phyloP scores from a whole-genome alignment of 2,888 invertebrate species.

The Coecobrya sp. region DNA sequence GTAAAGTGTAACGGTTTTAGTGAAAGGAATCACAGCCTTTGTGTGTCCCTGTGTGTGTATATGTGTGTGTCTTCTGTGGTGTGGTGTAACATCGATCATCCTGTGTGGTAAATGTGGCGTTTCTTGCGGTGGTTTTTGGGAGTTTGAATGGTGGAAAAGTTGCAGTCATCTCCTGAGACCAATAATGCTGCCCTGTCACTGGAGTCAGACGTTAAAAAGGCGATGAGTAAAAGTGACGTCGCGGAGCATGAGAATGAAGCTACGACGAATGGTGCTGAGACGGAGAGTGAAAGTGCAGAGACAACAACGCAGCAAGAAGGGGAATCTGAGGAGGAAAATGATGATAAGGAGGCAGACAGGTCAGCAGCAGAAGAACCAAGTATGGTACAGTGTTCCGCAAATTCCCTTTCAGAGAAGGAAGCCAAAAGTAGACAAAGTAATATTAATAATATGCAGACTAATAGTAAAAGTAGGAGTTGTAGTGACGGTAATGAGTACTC shows the following conservation, averaged over 20 bases:
- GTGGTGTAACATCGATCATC: not conserved
- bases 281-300: constrained; percentile 73
- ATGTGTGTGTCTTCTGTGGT: not conserved
- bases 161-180: constrained; percentile 63
- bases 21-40: not conserved
- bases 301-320: constrained; percentile 53
- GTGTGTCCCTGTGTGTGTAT: too few species aligned
- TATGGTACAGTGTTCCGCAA: constrained; percentile 41
- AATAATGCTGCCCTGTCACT: constrained; percentile 73
- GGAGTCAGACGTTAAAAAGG: constrained; percentile 69
- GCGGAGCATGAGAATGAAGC: constrained; percentile 64
- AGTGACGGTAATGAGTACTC: constrained; percentile 5
- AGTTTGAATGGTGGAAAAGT: constrained; percentile 78
- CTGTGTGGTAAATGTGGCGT: not conserved
- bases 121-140: not conserved
- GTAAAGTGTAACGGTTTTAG: constrained; percentile 43
- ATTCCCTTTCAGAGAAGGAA: constrained; percentile 29
- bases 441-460: constrained; percentile 32
- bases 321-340: constrained; percentile 71
- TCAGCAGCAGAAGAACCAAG: constrained; percentile 45
- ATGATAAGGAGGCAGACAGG: constrained; percentile 47
- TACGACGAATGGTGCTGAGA: constrained; percentile 63
- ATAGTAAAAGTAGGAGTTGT: constrained; percentile 21
- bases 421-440: constrained; percentile 11
- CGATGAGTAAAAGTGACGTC: constrained; percentile 77